phyloP scores from a whole-genome alignment of 2,113 vertebrate species.

The Amia ocellicauda region DNA sequence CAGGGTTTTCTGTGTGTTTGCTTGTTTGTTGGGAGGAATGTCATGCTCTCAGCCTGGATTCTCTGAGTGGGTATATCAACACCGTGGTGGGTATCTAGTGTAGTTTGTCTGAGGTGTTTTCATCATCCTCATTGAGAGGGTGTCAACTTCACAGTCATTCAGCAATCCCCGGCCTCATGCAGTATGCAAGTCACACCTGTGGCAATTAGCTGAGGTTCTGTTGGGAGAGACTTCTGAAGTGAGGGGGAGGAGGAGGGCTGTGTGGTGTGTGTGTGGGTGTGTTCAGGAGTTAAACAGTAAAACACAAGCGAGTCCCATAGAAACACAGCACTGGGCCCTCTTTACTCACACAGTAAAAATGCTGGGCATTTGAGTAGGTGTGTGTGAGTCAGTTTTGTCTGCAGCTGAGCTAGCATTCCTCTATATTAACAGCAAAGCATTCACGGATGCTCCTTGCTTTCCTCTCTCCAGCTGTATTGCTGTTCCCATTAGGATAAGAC shows the following conservation, averaged over 20 bases:
- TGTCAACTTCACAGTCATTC: not conserved
- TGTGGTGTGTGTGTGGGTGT: conserved; percentile 6
- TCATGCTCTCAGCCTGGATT: too few relatives aligned
- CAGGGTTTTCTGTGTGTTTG: too few relatives aligned
- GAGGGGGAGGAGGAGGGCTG: not conserved
- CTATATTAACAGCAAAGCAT: not conserved
- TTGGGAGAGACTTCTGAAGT: not conserved
- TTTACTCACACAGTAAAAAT: conserved; percentile 63
- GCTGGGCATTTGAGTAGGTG: conserved; percentile 61
- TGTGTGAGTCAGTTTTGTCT: conserved; percentile 36
- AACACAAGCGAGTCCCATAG: conserved; percentile 18
- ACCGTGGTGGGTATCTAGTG: too few relatives aligned
- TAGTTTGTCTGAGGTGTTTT: too few relatives aligned
- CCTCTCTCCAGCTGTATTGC: too few relatives aligned
- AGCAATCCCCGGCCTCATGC: not conserved
- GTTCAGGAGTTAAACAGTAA: too few relatives aligned
- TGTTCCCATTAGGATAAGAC: too few relatives aligned
- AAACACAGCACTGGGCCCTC: conserved; percentile 40
- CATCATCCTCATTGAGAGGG: too few relatives aligned
- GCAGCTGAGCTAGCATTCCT: not conserved
- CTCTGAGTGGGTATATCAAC: too few relatives aligned
- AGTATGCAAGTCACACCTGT: not conserved
- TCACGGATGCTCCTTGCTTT: not conserved
- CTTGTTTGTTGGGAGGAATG: too few relatives aligned
- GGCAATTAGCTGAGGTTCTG: not conserved